A percentile compares a stretch with the other conserved stretches of the same genome.
Conservation (phyloP, 2,888 invertebrate species). For the Gymnoscelis rufifasciata region DNA sequence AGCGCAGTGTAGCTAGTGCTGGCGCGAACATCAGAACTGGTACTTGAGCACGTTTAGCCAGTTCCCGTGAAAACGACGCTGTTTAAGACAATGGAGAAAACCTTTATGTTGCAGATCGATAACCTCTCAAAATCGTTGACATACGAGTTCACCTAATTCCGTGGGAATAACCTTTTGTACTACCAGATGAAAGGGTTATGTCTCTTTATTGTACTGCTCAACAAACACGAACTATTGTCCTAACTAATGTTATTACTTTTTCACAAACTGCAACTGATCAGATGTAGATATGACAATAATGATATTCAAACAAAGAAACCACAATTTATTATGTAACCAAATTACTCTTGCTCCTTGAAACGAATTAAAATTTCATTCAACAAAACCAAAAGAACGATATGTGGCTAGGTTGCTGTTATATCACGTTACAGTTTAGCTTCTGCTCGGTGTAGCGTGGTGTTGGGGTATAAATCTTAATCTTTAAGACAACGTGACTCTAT, state of each 20-base stretch:
- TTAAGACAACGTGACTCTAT: conserved; percentile 41
- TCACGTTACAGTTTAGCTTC: conserved; percentile 22
- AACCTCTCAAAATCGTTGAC: conserved; percentile 61
- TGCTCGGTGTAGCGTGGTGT: conserved; percentile 12
- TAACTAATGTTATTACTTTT: neutral
- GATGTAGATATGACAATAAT: too few species aligned
- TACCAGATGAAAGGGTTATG: neutral
- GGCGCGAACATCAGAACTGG: conserved; percentile 33
- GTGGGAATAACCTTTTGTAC: conserved; percentile 6
- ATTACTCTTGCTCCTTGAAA: neutral
- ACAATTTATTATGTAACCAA: too few species aligned
- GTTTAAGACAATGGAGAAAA: conserved; percentile 67
- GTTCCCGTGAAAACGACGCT: conserved; percentile 44
- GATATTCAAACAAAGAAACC: too few species aligned
- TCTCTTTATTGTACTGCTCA: neutral
- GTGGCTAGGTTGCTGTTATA: conserved; percentile 12
- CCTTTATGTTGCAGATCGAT: conserved; percentile 65
- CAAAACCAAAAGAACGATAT: conserved; percentile 1
- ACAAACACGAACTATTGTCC: neutral
- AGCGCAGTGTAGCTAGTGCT: conserved; percentile 20
- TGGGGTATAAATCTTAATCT: conserved; percentile 28
- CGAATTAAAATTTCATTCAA: conserved; percentile 2
- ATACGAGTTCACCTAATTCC: conserved; percentile 38
- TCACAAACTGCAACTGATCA: neutral
- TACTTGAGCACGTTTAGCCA: conserved; percentile 66